A percentile compares a stretch with the other conserved stretches of the same genome.
These are phyloP conservation scores for Ptyas mucosa DNA, from an alignment of 2,113 vertebrate species.

Conservation along the genomic window DNA sequence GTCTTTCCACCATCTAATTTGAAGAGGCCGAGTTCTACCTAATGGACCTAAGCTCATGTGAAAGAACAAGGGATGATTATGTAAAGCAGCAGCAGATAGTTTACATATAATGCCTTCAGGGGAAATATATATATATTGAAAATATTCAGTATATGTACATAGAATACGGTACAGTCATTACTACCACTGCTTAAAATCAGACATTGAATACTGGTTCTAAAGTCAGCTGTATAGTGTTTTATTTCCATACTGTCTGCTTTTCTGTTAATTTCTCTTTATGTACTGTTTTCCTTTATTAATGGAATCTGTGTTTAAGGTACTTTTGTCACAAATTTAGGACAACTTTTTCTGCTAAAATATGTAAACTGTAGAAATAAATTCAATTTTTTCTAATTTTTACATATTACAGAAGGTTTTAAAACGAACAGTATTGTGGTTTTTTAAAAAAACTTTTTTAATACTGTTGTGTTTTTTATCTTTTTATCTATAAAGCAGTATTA, in stretches of 20 bases:
- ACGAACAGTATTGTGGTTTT: neutral
- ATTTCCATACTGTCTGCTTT: neutral
- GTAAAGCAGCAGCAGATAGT: conserved; percentile 34
- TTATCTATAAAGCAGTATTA: neutral
- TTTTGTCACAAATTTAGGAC: neutral
- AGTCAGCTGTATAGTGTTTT: neutral
- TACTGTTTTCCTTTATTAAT: conserved; percentile 1
- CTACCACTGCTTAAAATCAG: neutral
- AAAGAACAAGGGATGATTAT: neutral
- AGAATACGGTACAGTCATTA: conserved; percentile 25
- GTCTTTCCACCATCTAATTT: conserved; percentile 79
- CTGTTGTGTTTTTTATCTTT: neutral
- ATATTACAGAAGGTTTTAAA: neutral
- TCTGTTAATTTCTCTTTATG: neutral
- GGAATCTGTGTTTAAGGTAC: conserved; percentile 1
- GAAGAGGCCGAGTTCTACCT: conserved; percentile 69
- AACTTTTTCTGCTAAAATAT: neutral
- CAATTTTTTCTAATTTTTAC: neutral
- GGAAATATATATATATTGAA: conserved; percentile 30
- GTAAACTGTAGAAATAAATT: neutral
- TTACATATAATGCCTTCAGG: conserved; percentile 26
- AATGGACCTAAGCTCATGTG: conserved; percentile 50
- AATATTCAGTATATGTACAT: conserved; percentile 9
- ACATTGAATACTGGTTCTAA: neutral
- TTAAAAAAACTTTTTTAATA: neutral